Evolutionary conservation across 1,140 invertebrate species (phyloP), one percentile per base, ranked within the genome.

Genomic region (Phthorimaea operculella): DNA sequence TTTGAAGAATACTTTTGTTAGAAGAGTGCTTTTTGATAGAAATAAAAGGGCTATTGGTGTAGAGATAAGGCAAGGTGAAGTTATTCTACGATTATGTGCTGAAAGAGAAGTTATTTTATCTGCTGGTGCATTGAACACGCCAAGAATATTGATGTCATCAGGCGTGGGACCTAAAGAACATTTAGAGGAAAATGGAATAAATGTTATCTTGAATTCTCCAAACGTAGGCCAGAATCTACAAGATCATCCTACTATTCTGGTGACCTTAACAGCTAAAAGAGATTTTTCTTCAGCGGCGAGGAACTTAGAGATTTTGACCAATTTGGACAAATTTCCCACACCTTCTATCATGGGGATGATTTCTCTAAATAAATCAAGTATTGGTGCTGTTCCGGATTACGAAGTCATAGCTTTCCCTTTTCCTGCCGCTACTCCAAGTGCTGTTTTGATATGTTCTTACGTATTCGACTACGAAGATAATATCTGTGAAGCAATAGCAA

Each of bases 1-100:
- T 0, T 89, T 91, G 0, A 87, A 93, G 82, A 94, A 89, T 64
- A 89, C 91, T 1, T 92, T 92, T 44, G 92, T 90, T 0, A 91
- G 88, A 0, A 89, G 87, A 72, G 73, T 94, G 0, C 64, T 93
- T 7, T 89, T 95, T 6, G 87, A 93, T 63, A 87, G 89, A 0
- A 6, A 84, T 12, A 91, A 88, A 0, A 92, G 87, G 54, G 72
- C 69, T 0, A 54, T 58, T 17, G 81, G 74, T 0, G 73, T 87
- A 0, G 68, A 71, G 57, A 68, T 87, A 18, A 63, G 70, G 42
- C 89, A 90, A 7, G 63, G 60, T 28, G 65, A 68, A 3, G 49
- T 55, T 15, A 62, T 52, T 9, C 61, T 79, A 18, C 63, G 69
- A 4, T 51, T 69, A 8, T 65, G 70, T 4, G 69, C 68, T 4